Base-by-base conservation (phyloP, 2,797 vertebrate genomes). In the Notolabrus celidotus region DNA sequence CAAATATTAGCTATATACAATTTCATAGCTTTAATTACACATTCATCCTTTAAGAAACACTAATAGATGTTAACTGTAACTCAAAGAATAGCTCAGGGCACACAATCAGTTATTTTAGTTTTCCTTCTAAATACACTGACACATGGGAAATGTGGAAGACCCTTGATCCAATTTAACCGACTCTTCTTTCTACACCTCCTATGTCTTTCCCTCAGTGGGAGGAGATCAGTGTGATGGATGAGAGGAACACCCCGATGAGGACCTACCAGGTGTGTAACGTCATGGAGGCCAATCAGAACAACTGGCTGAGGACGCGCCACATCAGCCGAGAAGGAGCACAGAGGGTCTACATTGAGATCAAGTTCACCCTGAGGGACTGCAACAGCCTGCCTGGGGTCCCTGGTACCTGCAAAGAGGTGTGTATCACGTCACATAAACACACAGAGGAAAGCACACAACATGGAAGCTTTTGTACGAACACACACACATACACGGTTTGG, bases 211-310 rank as follows among this genome's bases (percentile, higher is more conserved):
- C 63, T 49, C 89, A 96, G 95, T 96, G 95, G 95, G 95, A 96
- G 86, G 95, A 96, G 89, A 96, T 96, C 83, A 96, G 95, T 17
- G 95, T 95, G 83, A 96, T 96, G 94, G 95, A 95, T 68, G 95
- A 95, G 71, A 88, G 91, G 74, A 95, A 95, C 90, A 95, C 93
- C 0, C 94, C 95, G 3, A 95, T 95, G 94, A 93, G 95, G 77
- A 95, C 95, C 33, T 96, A 95, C 86, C 95, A 96, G 88, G 95
- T 96, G 79, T 96, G 95, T 46, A 95, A 93, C 46, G 95, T 96
- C 57, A 94, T 95, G 94, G 94, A 95, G 86, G 91, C 94, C 81
- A 95, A 94, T 77, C 95, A 96, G 88, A 96, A 96, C 92, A 96
- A 96, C 92, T 96, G 95, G 95, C 88, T 96, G 71, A 91, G 95